Evolutionary conservation across 2,888 invertebrate genomes (phyloP).

Genomic region (Drosophila ochracea): DNA sequence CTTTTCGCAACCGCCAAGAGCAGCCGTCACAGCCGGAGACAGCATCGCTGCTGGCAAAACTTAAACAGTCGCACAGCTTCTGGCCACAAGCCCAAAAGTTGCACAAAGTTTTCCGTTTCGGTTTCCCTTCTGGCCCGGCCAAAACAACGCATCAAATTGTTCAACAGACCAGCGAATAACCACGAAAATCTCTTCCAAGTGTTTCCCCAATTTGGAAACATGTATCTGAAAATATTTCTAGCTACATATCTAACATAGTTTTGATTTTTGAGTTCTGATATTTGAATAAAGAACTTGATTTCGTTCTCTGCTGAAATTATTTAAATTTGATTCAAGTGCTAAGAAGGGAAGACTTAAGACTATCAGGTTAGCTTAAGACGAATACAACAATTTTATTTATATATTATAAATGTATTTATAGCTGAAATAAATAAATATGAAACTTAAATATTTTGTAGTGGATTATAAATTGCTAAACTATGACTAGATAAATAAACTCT

Average conservation of each 20-base stretch:
- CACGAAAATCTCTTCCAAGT: constrained; percentile 29
- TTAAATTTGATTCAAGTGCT: too few species aligned
- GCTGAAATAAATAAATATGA: not conserved
- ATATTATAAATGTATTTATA: too few species aligned
- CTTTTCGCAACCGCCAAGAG: constrained; percentile 10
- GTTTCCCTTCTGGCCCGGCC: constrained; percentile 5
- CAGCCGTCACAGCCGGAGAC: constrained; percentile 48
- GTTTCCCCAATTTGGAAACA: not conserved
- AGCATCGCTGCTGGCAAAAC: constrained; percentile 34
- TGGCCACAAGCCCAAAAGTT: constrained; percentile 62
- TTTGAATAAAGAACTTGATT: not conserved
- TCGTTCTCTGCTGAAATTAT: not conserved
- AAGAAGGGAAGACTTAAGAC: too few species aligned
- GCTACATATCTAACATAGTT: not conserved
- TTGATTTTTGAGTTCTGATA: not conserved
- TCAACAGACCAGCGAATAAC: constrained; percentile 44
- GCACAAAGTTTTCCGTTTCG: constrained; percentile 33
- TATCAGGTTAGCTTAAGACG: too few species aligned
- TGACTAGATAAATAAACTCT: too few species aligned
- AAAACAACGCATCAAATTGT: constrained; percentile 46
- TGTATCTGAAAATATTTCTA: not conserved
- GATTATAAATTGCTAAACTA: not conserved
- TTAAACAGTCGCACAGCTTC: constrained; percentile 53
- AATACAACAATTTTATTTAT: too few species aligned
- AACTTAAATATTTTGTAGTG: not conserved